These are phyloP conservation scores for Mercenaria mercenaria DNA, from an alignment of 1,140 invertebrate species.

Conservation along the genomic window DNA sequence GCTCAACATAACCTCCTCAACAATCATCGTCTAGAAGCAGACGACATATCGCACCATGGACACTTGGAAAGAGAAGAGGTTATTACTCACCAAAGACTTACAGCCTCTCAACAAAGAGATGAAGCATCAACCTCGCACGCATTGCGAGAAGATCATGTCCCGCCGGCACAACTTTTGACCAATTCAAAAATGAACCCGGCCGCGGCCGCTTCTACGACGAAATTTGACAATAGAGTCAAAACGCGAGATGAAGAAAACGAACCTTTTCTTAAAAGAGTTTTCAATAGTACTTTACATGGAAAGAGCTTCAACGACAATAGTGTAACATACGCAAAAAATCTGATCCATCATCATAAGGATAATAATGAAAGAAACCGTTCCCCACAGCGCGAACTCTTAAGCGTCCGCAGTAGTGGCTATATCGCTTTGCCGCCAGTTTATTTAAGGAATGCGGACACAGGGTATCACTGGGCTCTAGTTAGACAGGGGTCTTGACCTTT, in stretches of 20 bases:
- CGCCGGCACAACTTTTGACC: not conserved
- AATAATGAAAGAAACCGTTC: not conserved
- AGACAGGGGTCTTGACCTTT: not conserved
- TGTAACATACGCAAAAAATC: not conserved
- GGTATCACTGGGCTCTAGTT: not conserved
- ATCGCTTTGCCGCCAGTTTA: no score
- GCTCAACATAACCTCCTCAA: not conserved
- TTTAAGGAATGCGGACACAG: no score
- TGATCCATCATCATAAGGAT: not conserved
- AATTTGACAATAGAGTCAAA: no score
- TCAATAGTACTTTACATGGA: no score
- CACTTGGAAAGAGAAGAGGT: not conserved
- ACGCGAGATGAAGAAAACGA: not conserved
- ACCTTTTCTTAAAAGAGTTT: not conserved
- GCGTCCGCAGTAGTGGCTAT: no score
- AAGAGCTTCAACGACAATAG: not conserved
- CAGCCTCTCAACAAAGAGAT: not conserved
- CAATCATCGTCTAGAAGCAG: not conserved
- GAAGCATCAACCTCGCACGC: not conserved
- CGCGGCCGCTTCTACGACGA: not conserved
- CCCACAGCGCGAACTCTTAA: no score
- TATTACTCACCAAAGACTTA: not conserved
- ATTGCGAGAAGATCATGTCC: not conserved
- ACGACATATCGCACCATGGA: not conserved
- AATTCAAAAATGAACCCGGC: not conserved